Evolutionary conservation across 2,888 invertebrate species (phyloP), one percentile per base, ranked within the genome.

Genomic region (Nasonovia ribisnigri): DNA sequence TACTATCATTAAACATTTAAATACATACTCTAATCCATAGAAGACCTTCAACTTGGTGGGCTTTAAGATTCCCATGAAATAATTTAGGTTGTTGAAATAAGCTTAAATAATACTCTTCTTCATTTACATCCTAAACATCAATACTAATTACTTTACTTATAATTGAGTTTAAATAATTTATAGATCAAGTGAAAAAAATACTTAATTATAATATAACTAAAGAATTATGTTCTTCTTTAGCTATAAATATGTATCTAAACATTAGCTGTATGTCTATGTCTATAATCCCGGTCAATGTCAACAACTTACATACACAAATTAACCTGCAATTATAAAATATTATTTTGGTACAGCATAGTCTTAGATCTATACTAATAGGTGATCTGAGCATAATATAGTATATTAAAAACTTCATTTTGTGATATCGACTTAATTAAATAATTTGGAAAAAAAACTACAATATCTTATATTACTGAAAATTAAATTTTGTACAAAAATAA

Each of bases 21-120:
- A 60, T 92, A 36, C 60, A 36, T 93, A 93, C 93, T 84, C 93
- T 90, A 90, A 93, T 93, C 93, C 93, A 93, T 24, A 93, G 13
- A 4, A 93, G 84, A n/a, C 93, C 93, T 90, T 93, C 93, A 60
- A 93, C 54, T n/a, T 93, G 93, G 36, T 93, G 93, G 20, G 29
- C 29, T 48, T 90, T 93, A n/a, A 93, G 60, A 42, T 46, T 48
- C 20, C 93, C 93, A 29, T 86, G 11, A 86, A 93, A 93, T 93
- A 93, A 90, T 48, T 90, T 84, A 67, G 93, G 93, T 86, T 93
- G 93, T 90, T 90, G n/a, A 60, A 93, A 93, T 60, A 93, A 67
- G 29, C 60, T 90, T 90, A 93, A 86, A 67, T 93, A 93, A 67
- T 67, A 48, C 1, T 93, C 60, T 20, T 93, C 93, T 51, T 93